phyloP scores from a whole-genome alignment of 2,113 vertebrate genomes.

The Tringa solitaria region DNA sequence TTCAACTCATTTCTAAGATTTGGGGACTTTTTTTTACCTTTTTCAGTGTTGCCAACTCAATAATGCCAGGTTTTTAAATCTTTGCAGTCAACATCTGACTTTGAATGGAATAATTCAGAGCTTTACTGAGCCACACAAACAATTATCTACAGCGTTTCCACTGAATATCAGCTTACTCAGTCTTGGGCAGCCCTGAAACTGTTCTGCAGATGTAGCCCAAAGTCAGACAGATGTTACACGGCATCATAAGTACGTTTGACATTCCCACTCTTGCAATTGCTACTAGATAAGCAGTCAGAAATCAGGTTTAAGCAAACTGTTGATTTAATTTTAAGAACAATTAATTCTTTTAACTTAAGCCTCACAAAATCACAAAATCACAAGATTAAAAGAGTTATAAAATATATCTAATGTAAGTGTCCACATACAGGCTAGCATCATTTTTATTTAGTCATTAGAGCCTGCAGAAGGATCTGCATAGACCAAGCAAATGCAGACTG shows the following conservation, averaged over 20 bases:
- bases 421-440: neutral
- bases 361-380: neutral
- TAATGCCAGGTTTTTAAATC: neutral
- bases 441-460: neutral
- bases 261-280: neutral
- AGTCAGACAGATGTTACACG: neutral
- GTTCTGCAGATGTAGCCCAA: neutral
- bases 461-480: neutral
- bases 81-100: neutral
- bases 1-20: neutral
- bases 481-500: neutral
- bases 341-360: neutral
- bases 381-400: neutral
- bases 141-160: neutral
- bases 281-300: neutral
- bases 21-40: neutral
- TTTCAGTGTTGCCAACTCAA: neutral
- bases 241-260: neutral
- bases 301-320: neutral
- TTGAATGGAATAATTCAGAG: neutral
- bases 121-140: neutral
- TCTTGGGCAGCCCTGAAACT: neutral
- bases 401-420: neutral
- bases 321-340: neutral
- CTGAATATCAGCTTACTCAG: neutral